Base-by-base conservation (phyloP, 2,888 invertebrate species). In the Malachius bipustulatus region DNA sequence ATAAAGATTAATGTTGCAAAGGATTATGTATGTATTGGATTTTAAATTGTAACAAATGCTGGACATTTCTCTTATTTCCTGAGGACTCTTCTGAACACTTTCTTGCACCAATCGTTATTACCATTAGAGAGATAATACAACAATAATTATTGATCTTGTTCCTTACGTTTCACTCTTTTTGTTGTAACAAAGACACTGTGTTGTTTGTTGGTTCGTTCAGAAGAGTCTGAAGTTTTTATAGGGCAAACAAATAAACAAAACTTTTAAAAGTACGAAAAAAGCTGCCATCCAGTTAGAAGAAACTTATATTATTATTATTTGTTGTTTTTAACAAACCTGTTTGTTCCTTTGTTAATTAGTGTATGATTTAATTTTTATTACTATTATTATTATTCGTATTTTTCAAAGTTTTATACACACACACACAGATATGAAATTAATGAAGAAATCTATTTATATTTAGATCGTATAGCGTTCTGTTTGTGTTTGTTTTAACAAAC, bases 241-340 rank as follows among this genome's bases (percentile, higher is more conserved):
- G 33, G 13, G 29, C 13, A 8, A 29, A 37, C 28, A 8, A n/a
- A n/a, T n/a, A n/a, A n/a, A n/a, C 6, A 16, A 40, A 52, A 52
- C 50, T 52, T 53, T 53, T 43, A 47, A 52, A 53, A 53, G 53
- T 53, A 52, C 53, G 51, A 51, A 50, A n/a, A 38, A 41, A 45
- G 43, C 48, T 52, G 50, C 53, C 54, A 54, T 54, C 52, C 53
- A 53, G 39, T 43, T 37, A 31, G 26, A 31, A 40, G 34, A 34
- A 41, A 41, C 34, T 35, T 42, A 39, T 38, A 27, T 30, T 36
- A 30, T 26, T 9, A 14, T 42, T 40, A 38, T 10, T 12, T 3
- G 8, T 31, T 15, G 9, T 14, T n/a, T 34, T 34, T 26, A 14
- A 13, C n/a, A n/a, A n/a, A n/a, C n/a, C n/a, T n/a, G 16, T 16